phyloP scores from a whole-genome alignment of 1,140 invertebrate genomes.

The Drosophila subpulchrella region DNA sequence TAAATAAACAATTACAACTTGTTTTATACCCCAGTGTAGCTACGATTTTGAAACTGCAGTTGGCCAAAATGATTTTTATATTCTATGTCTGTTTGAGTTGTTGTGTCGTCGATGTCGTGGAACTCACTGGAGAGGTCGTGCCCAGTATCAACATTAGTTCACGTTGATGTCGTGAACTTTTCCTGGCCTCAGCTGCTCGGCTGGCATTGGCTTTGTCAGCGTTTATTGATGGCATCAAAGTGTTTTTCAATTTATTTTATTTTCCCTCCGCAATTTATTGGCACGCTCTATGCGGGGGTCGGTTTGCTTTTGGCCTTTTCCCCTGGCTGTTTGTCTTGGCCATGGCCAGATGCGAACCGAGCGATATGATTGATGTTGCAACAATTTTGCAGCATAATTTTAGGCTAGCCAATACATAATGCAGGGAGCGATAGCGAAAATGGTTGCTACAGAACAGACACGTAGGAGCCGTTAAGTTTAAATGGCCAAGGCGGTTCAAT shows the following conservation, averaged over 20 bases:
- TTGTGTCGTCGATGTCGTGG: slow-evolving; percentile 21
- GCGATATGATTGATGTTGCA: slow-evolving; percentile 74
- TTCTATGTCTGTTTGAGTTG: slow-evolving; percentile 77
- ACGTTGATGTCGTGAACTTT: slow-evolving; percentile 77
- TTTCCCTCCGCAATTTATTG: slow-evolving; percentile 70
- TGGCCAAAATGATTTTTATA: slow-evolving; percentile 73
- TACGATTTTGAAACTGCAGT: slow-evolving; percentile 46
- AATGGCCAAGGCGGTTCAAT: slow-evolving; percentile 43
- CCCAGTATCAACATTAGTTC: slow-evolving; percentile 80
- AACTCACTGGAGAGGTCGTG: slow-evolving; percentile 19
- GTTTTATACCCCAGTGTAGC: neutral
- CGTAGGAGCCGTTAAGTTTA: slow-evolving; percentile 62
- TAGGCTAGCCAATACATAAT: slow-evolving; percentile 44
- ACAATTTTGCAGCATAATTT: slow-evolving; percentile 78
- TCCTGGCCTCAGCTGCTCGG: slow-evolving; percentile 71
- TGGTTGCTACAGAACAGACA: slow-evolving; percentile 32
- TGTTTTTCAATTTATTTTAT: slow-evolving; percentile 83
- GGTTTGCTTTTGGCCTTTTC: slow-evolving; percentile 29
- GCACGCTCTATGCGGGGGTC: slow-evolving; percentile 41
- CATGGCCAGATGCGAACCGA: slow-evolving; percentile 44
- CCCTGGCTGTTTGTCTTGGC: slow-evolving; percentile 32
- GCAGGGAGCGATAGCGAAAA: slow-evolving; percentile 14
- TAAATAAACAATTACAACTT: too few species aligned
- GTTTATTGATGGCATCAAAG: slow-evolving; percentile 81
- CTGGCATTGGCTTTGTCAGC: slow-evolving; percentile 71